Evolutionary conservation across 2,113 vertebrate genomes (phyloP).

Genomic region (Sminthopsis crassicaudata): DNA sequence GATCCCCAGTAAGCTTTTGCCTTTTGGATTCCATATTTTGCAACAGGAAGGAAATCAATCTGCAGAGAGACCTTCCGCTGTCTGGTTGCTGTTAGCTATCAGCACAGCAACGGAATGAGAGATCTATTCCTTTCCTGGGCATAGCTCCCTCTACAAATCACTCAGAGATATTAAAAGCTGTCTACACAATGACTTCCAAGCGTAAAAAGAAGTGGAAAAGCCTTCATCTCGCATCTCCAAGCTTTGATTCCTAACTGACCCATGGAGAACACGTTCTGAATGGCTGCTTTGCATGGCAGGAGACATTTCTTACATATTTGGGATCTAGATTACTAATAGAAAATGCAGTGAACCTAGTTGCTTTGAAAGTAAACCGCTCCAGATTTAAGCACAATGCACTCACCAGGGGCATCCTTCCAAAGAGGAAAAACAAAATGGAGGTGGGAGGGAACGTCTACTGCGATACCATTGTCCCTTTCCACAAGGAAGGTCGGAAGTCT

Average conservation of each 20-base stretch:
- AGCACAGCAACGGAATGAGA: neutral
- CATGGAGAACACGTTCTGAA: neutral
- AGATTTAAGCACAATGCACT: neutral
- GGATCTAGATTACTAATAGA: conserved; percentile 26
- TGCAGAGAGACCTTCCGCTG: accelerated
- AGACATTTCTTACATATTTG: neutral
- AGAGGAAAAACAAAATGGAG: neutral
- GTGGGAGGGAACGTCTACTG: neutral
- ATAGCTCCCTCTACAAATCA: accelerated
- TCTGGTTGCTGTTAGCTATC: neutral
- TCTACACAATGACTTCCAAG: neutral
- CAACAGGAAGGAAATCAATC: neutral
- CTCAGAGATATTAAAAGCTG: accelerated
- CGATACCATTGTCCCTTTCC: accelerated
- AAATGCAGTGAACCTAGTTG: neutral
- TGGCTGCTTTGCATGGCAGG: neutral
- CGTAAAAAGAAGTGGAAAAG: neutral
- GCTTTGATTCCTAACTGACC: neutral
- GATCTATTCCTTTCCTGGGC: neutral
- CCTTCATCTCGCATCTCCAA: conserved; percentile 22
- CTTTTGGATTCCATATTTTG: neutral
- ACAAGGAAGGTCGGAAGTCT: neutral
- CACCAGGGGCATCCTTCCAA: accelerated
- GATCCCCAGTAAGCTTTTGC: neutral
- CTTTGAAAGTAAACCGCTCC: conserved; percentile 18